Conservation (phyloP, 2,797 vertebrate species). For the Anabacerthia variegaticeps region DNA sequence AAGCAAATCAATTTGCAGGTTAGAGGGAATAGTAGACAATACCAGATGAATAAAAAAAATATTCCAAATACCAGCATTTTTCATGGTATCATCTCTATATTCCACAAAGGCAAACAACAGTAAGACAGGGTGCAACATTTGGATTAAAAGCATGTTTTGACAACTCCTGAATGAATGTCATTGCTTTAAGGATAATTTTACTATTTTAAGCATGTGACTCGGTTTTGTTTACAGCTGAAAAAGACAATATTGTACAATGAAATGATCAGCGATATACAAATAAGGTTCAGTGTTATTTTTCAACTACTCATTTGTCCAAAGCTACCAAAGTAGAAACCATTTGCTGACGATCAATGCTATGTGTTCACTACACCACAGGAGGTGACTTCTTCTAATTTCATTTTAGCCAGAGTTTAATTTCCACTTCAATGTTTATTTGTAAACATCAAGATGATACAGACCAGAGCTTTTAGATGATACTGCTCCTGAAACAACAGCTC, state of each 20-base stretch:
- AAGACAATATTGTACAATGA: background rate
- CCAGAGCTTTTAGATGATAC: conserved; percentile 19
- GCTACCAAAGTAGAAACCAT: background rate
- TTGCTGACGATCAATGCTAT: background rate
- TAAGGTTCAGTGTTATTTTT: background rate
- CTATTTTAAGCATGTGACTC: background rate
- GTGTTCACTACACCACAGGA: background rate
- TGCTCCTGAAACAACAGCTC: conserved; percentile 24
- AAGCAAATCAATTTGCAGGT: background rate
- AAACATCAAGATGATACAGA: conserved; percentile 12
- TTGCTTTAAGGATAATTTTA: background rate
- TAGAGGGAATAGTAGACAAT: background rate
- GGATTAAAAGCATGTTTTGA: background rate
- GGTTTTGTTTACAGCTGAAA: background rate
- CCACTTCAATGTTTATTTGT: conserved; percentile 41
- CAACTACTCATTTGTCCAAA: background rate
- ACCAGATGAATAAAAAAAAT: background rate
- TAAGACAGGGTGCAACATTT: background rate
- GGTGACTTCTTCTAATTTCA: background rate
- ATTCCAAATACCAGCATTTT: background rate
- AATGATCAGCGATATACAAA: background rate
- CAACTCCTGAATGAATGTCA: background rate
- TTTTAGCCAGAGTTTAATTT: conserved; percentile 30
- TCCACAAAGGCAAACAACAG: background rate
- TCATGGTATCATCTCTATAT: background rate